Percentiles rank a stretch among this genome's conserved stretches.
These are phyloP conservation scores for Mellilla xanthometata DNA, from an alignment of 2,888 invertebrate genomes.

Conservation along the genomic window DNA sequence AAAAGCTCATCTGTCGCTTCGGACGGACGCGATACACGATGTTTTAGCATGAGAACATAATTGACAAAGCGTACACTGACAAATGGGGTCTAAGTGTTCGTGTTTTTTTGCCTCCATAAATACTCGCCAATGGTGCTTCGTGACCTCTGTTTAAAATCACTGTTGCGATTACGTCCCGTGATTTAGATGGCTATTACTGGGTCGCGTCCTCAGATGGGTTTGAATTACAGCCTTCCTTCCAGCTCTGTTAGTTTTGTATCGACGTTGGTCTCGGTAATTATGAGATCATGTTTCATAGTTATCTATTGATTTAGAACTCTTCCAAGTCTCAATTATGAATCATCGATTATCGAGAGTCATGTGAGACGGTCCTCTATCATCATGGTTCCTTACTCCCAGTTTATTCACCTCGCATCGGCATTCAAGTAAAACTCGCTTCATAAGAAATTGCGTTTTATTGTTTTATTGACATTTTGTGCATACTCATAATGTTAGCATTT, in stretches of 20 bases:
- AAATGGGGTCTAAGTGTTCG: slow-evolving; percentile 49
- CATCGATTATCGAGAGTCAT: slow-evolving; percentile 70
- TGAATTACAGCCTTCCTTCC: slow-evolving; percentile 72
- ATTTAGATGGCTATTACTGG: slow-evolving; percentile 72
- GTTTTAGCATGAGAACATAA: slow-evolving; percentile 33
- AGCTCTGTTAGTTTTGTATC: slow-evolving; percentile 70
- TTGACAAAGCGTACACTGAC: slow-evolving; percentile 59
- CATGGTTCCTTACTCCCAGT: slow-evolving; percentile 51
- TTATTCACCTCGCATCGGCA: slow-evolving; percentile 51
- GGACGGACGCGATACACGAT: slow-evolving; percentile 34
- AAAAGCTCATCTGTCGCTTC: slow-evolving; percentile 26
- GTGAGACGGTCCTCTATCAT: slow-evolving; percentile 61
- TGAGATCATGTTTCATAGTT: slow-evolving; percentile 76
- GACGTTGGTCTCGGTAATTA: slow-evolving; percentile 68
- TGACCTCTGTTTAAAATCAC: slow-evolving; percentile 74
- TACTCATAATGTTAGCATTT: too few species aligned
- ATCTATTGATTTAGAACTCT: slow-evolving; percentile 74
- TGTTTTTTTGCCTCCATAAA: slow-evolving; percentile 68
- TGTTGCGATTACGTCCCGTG: slow-evolving; percentile 72
- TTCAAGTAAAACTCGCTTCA: slow-evolving; percentile 32
- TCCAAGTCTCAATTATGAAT: slow-evolving; percentile 73
- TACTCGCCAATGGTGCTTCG: slow-evolving; percentile 65
- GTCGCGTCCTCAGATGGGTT: slow-evolving; percentile 70
- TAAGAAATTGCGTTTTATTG: slow-evolving; percentile 41
- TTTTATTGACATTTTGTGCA: too few species aligned